Base-by-base conservation (phyloP, 2,888 invertebrate genomes). In the Leptopilina drosophilae region DNA sequence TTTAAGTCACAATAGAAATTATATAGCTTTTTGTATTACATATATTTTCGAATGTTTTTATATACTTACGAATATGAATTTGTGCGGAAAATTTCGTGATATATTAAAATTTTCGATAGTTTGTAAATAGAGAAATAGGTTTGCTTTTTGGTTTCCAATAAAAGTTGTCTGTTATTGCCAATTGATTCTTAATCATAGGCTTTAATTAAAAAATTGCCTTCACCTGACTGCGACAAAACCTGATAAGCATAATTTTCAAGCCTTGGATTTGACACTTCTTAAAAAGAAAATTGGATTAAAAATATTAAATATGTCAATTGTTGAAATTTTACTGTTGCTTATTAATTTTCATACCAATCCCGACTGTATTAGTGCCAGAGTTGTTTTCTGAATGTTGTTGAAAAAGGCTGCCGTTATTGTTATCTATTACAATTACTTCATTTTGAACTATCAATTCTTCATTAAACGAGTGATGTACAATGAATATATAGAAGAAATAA, bases 181-280 rank as follows among this genome's bases (percentile, higher is more conserved):
- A 62, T 15, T 73, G 15, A 40, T 64, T 78, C 78, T n/a, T 46
- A 78, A 26, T 78, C 78, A 69, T 46, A 78, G 7, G 64, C 56
- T 46, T 78, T 20, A 64, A 78, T 78, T 42, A 69, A 78, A 15
- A 78, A 49, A 49, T 78, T 67, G 20, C 78, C 78, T 53, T 78
- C 78, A 26, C 73, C 73, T n/a, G 78, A n/a, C 59, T 59, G 59
- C n/a, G 59, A 59, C 59, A 59, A 59, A 59, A 59, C 59, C n/a
- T 59, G 59, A n/a, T 59, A 59, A n/a, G n/a, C 7, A 59, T 59
- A 59, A 15, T 59, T 59, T n/a, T 59, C 7, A 59, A 59, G 14
- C 59, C 59, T 59, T 59, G 59, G 15, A 59, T 59, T 59, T 59
- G 15, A 5, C 59, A 59, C 59, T n/a, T 59, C 59, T 59, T 59